Base-by-base conservation (phyloP, 1,140 invertebrate genomes). In the Nautilus pompilius region DNA sequence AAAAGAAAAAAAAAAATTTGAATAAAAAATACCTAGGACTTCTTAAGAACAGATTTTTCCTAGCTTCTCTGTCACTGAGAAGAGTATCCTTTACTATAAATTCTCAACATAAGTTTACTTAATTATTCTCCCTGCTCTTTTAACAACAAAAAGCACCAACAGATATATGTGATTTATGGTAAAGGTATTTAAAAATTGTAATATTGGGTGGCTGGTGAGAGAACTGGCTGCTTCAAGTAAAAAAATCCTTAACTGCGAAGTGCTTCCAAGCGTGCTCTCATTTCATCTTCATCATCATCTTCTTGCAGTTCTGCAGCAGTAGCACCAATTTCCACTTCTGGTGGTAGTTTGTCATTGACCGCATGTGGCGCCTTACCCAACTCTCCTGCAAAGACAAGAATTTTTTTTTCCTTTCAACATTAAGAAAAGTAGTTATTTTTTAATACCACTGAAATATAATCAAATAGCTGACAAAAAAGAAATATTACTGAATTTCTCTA, bases 181-280 rank as follows among this genome's bases (percentile, higher is more conserved):
- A n/a, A n/a, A n/a, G n/a, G n/a, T n/a, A n/a, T n/a, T n/a, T n/a
- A n/a, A n/a, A n/a, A n/a, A n/a, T n/a, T n/a, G n/a, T n/a, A n/a
- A n/a, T n/a, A n/a, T n/a, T n/a, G n/a, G n/a, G n/a, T n/a, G n/a
- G n/a, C n/a, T n/a, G n/a, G n/a, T n/a, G n/a, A n/a, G n/a, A n/a
- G n/a, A n/a, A n/a, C n/a, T n/a, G n/a, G n/a, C n/a, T n/a, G n/a
- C n/a, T n/a, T n/a, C n/a, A n/a, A n/a, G n/a, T n/a, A n/a, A n/a
- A n/a, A n/a, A n/a, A n/a, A n/a, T n/a, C n/a, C 24, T 80, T 90
- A 95, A 80, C 90, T 93, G 62, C 91, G 86, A 26, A 96, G 83
- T 32, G 92, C 91, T 77, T 93, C 88, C 48, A 95, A 83, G 69
- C 93, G 83, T 63, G 87, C 89, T 79, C 92, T 90, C 91, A 95